Evolutionary conservation across 2,888 invertebrate species (phyloP).

Genomic region (Hirudinaria manillensis): DNA sequence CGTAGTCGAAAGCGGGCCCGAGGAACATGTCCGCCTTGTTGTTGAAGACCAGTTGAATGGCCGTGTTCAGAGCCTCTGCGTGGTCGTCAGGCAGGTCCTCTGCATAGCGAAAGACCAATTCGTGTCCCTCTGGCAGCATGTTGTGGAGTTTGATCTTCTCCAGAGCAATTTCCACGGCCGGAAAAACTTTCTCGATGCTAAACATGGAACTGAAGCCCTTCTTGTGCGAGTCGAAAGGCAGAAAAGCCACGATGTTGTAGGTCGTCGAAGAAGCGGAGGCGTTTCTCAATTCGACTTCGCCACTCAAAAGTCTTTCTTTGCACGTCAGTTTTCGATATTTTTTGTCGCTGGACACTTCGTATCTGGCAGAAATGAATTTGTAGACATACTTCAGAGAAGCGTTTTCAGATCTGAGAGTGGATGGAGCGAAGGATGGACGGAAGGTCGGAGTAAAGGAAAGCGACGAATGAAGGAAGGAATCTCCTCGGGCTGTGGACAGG

Average conservation of each 20-base stretch:
- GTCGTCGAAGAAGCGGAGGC: not conserved
- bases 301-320: not conserved
- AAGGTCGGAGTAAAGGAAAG: no score
- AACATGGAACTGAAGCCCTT: constrained; percentile 19
- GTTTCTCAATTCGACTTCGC: not conserved
- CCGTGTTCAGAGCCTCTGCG: constrained; percentile 42
- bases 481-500: no score
- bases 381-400: not conserved
- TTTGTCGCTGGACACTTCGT: not conserved
- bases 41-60: constrained; percentile 44
- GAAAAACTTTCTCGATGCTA: constrained; percentile 31
- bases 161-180: constrained; percentile 34
- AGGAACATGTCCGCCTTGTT: constrained; percentile 44
- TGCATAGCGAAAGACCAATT: constrained; percentile 38
- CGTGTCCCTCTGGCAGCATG: constrained; percentile 2
- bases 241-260: constrained; percentile 26
- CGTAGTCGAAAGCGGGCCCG: constrained; percentile 58
- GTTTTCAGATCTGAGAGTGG: not conserved
- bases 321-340: constrained; percentile 2
- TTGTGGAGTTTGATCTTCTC: constrained; percentile 12
- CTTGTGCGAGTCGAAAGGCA: constrained; percentile 23
- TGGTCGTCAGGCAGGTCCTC: constrained; percentile 44
- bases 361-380: constrained; percentile 3
- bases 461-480: no score
- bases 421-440: not conserved